phyloP scores from a whole-genome alignment of 2,888 invertebrate genomes.

The Machimus atricapillus region DNA sequence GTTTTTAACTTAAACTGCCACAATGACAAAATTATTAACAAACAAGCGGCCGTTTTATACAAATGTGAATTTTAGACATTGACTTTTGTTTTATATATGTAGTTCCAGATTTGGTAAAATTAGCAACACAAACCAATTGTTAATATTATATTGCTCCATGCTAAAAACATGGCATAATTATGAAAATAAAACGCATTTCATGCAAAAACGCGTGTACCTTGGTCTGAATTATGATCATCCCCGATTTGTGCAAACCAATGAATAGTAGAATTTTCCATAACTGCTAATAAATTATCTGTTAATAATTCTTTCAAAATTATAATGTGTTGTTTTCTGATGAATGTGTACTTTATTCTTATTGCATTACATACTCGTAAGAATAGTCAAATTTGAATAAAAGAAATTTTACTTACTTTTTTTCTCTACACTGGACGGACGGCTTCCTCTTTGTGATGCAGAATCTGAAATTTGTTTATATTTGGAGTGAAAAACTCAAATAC shows the following conservation, averaged over 20 bases:
- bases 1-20: not conserved
- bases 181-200: not conserved
- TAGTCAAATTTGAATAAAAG: not conserved
- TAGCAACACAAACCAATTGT: not conserved
- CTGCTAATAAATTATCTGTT: slow-evolving; percentile 43
- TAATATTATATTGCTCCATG: not conserved
- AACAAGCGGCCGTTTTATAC: not conserved
- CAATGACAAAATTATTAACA: not conserved
- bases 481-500: not conserved
- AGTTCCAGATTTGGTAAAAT: not conserved
- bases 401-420: slow-evolving; percentile 56
- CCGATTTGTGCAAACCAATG: slow-evolving; percentile 63
- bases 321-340: slow-evolving; percentile 10
- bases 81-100: not conserved
- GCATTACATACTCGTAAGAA: not conserved
- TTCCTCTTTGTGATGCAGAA: slow-evolving; percentile 58
- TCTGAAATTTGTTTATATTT: slow-evolving; percentile 52
- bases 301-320: slow-evolving; percentile 29
- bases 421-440: slow-evolving; percentile 61
- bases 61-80: not conserved
- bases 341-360: not conserved
- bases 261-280: slow-evolving; percentile 54
- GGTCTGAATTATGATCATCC: slow-evolving; percentile 55
- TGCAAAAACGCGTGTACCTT: slow-evolving; percentile 52
- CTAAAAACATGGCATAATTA: not conserved